phyloP scores from a whole-genome alignment of 2,797 vertebrate genomes.

The Oophaga sylvatica region DNA sequence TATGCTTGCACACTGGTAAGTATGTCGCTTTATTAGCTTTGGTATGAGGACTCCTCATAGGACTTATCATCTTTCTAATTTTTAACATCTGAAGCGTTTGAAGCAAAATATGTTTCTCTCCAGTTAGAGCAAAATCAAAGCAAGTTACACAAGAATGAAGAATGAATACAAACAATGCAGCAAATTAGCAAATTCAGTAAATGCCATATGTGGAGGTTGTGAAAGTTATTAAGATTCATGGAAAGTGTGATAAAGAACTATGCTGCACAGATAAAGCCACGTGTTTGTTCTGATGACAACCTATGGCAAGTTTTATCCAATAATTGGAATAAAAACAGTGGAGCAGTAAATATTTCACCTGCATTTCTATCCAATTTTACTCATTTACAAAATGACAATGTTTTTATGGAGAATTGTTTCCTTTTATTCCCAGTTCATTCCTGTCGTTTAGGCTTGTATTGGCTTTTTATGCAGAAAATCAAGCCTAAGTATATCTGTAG shows the following conservation, averaged over 20 bases:
- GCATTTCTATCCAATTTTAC: background rate
- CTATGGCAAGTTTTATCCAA: background rate
- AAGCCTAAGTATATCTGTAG: slow-evolving; percentile 20
- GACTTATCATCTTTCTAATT: background rate
- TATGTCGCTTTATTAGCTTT: too few relatives aligned
- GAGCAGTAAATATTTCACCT: slow-evolving; percentile 8
- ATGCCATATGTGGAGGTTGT: background rate
- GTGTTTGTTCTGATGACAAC: background rate
- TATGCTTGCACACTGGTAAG: too few relatives aligned
- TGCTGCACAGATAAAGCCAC: background rate
- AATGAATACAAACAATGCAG: background rate
- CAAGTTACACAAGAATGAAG: background rate
- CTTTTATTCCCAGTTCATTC: slow-evolving; percentile 15
- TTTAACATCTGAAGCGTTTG: background rate
- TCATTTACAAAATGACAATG: slow-evolving; percentile 17
- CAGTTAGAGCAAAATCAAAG: background rate
- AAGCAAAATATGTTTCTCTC: background rate
- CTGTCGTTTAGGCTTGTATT: slow-evolving; percentile 26
- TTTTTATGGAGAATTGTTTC: slow-evolving; percentile 24
- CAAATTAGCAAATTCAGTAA: background rate
- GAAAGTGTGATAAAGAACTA: background rate
- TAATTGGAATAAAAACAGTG: background rate
- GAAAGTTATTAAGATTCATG: slow-evolving; percentile 4
- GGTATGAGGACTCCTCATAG: too few relatives aligned
- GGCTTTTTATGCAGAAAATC: slow-evolving; percentile 26